Conservation (phyloP, 2,113 vertebrate species). For the Cololabis saira region DNA sequence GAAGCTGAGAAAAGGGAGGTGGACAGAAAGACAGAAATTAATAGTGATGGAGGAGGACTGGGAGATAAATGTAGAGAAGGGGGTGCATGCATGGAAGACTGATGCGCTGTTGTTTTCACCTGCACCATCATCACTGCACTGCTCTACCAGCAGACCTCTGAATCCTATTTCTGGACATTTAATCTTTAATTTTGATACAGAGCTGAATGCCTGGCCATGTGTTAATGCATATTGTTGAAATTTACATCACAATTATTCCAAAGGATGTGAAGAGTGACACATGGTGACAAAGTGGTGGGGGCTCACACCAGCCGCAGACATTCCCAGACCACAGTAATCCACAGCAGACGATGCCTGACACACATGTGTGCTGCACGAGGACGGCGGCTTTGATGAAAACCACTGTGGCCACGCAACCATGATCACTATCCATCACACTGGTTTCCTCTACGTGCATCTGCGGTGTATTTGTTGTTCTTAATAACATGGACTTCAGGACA, state of each 20-base stretch:
- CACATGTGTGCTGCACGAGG: slow-evolving; percentile 58
- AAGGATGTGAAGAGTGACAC: slow-evolving; percentile 40
- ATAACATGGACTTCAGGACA: slow-evolving; percentile 2
- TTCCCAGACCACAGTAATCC: slow-evolving; percentile 71
- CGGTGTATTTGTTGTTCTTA: neutral
- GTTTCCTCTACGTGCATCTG: slow-evolving; percentile 40
- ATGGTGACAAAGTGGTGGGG: slow-evolving; percentile 57
- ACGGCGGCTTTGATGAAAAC: slow-evolving; percentile 63
- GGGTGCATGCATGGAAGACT: neutral
- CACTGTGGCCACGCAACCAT: slow-evolving; percentile 22
- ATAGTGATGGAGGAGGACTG: neutral
- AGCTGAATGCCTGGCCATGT: too few relatives aligned
- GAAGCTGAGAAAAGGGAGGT: neutral
- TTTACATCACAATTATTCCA: slow-evolving; percentile 23
- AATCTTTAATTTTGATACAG: too few relatives aligned
- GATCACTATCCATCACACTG: slow-evolving; percentile 44
- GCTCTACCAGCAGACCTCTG: too few relatives aligned
- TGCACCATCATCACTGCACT: too few relatives aligned
- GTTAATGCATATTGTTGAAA: neutral
- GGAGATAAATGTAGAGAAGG: neutral
- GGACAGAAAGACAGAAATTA: neutral
- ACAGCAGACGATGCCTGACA: slow-evolving; percentile 69
- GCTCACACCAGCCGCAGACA: slow-evolving; percentile 55
- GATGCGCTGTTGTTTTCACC: too few relatives aligned
- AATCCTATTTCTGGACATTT: too few relatives aligned